A percentile compares a stretch with the other conserved stretches of the same genome.
Conservation (phyloP, 2,113 vertebrate genomes). For the Sitta europaea region DNA sequence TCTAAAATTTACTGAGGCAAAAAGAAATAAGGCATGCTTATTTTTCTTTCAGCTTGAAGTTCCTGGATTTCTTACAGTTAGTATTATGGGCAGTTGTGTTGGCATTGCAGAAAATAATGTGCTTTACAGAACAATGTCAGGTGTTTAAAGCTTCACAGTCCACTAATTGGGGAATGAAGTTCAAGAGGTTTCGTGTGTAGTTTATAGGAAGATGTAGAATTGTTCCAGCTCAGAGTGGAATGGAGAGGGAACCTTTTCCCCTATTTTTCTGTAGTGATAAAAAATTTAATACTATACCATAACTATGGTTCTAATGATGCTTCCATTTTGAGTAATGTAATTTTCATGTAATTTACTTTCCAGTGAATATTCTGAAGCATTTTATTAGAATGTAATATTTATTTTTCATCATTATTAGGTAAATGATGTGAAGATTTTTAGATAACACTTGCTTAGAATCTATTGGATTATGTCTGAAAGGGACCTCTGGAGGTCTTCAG, state of each 20-base stretch:
- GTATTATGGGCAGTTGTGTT: slow-evolving; percentile 46
- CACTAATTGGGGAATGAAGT: slow-evolving; percentile 60
- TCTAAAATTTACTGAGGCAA: background rate
- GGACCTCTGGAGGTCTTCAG: background rate
- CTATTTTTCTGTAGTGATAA: background rate
- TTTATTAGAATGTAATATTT: slow-evolving; percentile 18
- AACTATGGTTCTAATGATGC: background rate
- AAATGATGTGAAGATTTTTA: background rate
- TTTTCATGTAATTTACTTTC: background rate
- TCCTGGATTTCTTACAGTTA: background rate
- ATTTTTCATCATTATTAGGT: slow-evolving; percentile 23
- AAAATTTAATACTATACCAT: background rate
- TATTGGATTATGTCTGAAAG: background rate
- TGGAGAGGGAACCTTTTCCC: background rate
- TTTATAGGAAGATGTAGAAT: slow-evolving; percentile 50
- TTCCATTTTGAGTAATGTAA: background rate
- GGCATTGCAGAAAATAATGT: slow-evolving; percentile 19
- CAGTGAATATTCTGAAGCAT: background rate
- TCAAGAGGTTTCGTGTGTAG: slow-evolving; percentile 64
- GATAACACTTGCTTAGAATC: background rate
- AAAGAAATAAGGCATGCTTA: background rate
- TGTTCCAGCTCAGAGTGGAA: no score
- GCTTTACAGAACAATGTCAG: slow-evolving; percentile 64
- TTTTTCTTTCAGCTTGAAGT: background rate
- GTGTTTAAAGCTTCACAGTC: slow-evolving; percentile 63